These are phyloP conservation scores for Eospalax fontanierii DNA, from an alignment of 2,797 vertebrate genomes.

Conservation along the genomic window DNA sequence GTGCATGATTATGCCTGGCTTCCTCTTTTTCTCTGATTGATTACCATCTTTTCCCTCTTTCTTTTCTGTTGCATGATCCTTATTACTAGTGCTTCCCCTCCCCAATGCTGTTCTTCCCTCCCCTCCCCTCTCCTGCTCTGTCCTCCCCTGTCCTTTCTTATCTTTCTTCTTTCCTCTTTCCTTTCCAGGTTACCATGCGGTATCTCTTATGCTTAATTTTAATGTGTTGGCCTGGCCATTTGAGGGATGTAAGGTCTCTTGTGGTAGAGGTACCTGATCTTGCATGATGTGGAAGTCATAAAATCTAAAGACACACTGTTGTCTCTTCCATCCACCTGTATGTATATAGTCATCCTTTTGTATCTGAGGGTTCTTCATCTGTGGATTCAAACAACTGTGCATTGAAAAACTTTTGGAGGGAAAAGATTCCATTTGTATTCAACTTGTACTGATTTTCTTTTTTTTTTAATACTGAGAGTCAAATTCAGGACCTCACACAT, in stretches of 20 bases:
- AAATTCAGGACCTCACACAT: background rate
- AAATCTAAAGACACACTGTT: slow-evolving; percentile 5
- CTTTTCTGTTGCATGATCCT: background rate
- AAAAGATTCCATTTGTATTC: background rate
- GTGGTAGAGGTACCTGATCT: background rate
- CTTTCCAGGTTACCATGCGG: background rate
- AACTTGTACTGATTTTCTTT: background rate
- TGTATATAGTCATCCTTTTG: background rate
- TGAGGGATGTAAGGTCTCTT: background rate
- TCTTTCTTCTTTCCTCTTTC: no score
- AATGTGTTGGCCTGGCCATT: background rate
- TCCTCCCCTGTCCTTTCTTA: no score
- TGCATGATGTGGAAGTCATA: background rate
- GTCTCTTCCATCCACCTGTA: background rate
- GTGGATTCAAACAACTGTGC: background rate
- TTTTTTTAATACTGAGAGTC: background rate
- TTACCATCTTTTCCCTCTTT: background rate
- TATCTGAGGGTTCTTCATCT: background rate
- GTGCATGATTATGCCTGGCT: background rate
- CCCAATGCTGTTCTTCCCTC: no score
- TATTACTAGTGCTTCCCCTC: background rate
- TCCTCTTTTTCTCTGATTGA: background rate
- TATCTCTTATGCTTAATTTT: background rate
- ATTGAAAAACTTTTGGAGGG: background rate
- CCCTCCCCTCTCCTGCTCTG: no score